These are phyloP conservation scores for Fragum whitleyi DNA, from an alignment of 2,888 invertebrate genomes.

Conservation along the genomic window DNA sequence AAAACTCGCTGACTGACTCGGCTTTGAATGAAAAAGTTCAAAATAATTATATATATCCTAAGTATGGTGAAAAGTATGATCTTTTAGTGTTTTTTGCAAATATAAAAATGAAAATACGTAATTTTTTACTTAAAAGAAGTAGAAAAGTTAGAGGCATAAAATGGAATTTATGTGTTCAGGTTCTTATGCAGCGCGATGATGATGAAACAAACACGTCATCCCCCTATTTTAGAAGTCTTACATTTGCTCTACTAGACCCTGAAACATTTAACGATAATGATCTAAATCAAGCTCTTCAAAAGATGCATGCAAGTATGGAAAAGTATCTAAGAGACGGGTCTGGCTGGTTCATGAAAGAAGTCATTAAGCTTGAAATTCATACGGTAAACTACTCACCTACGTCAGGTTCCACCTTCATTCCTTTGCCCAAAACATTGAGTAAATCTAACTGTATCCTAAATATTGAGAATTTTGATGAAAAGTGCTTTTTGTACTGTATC, in stretches of 20 bases:
- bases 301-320: slow-evolving; percentile 50
- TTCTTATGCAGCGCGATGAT: slow-evolving; percentile 17
- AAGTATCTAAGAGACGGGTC: slow-evolving; percentile 43
- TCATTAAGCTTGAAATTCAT: slow-evolving; percentile 45
- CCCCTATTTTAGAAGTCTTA: slow-evolving; percentile 40
- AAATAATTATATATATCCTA: slow-evolving; percentile 31
- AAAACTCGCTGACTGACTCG: slow-evolving; percentile 11
- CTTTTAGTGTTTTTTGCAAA: slow-evolving; percentile 43
- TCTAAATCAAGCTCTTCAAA: slow-evolving; percentile 48
- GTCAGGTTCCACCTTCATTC: slow-evolving; percentile 41
- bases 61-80: slow-evolving; percentile 35
- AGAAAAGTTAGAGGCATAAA: slow-evolving; percentile 35
- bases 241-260: slow-evolving; percentile 4
- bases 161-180: slow-evolving; percentile 48
- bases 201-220: slow-evolving; percentile 26
- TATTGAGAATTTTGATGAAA: slow-evolving; percentile 48
- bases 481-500: slow-evolving; percentile 50
- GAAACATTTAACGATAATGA: slow-evolving; percentile 32
- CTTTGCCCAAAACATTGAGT: slow-evolving; percentile 30
- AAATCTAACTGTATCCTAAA: slow-evolving; percentile 29
- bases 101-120: slow-evolving; percentile 15
- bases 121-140: slow-evolving; percentile 17
- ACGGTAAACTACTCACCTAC: slow-evolving; percentile 43
- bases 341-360: slow-evolving; percentile 51
- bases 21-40: slow-evolving; percentile 21